Evolutionary conservation across 2,113 vertebrate species (phyloP), one percentile per base, ranked within the genome.

Genomic region (Peucedramus taeniatus): DNA sequence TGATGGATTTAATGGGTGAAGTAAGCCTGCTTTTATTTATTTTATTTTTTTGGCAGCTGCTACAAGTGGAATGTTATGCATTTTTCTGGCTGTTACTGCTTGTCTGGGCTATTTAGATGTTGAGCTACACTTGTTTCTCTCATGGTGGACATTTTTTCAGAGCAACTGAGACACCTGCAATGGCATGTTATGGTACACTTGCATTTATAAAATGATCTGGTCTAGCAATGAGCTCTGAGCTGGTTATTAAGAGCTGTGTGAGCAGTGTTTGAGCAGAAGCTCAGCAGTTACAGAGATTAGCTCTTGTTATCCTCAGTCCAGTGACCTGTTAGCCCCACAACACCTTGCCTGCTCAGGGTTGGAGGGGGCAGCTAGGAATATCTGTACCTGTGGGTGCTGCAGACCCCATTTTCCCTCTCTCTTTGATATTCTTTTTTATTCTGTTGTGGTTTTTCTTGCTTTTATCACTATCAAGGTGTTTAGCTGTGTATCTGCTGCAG

Each of bases 1-100:
- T 93, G 93, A 94, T 90, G 86, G 85, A 94, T 97, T 95, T 96
- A 96, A 83, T 90, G 79, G 82, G 71, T 95, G 92, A 95, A 97
- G 79, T 77, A 96, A 95, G 65, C 49, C 89, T 68, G 65, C 81
- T 85, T 91, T 92, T 97, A 92, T 94, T 96, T 95, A 79, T 92
- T 96, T 94, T 83, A 80, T 78, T 81, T 77, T 94, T 87, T 80
- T 97, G 96, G 96, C 96, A 96, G 92, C 93, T 61, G 88, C 76
- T 93, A 53, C 68, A 86, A 86, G 93, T 93, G 88, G 85, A 97
- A 94, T 96, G 90, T 96, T 83, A 88, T 93, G 82, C 90, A 96
- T 95, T 96, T 96, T 95, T 96, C 93, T 96, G 82, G 75, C 69
- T 95, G 96, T 96, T 92, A 19, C 85, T 96, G 76, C 93, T 94